Conservation (phyloP, 2,888 invertebrate genomes). For the Cactoblastis cactorum region DNA sequence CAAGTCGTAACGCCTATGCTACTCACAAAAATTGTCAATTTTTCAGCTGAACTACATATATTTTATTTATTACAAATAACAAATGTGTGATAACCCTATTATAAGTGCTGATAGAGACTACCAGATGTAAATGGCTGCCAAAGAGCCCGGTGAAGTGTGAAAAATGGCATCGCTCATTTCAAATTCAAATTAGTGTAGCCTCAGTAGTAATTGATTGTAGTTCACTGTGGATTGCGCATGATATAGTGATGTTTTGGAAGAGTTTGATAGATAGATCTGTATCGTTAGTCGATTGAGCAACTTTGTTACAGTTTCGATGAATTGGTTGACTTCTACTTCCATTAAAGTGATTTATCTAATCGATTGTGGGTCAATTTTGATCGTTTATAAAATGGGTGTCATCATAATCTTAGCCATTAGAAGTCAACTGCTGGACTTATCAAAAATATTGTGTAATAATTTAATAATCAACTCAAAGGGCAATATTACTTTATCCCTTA, state of each 20-base stretch:
- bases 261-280: background rate
- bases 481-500: too few relatives aligned
- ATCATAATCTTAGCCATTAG: too few relatives aligned
- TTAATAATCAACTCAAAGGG: too few relatives aligned
- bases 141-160: conserved; percentile 20
- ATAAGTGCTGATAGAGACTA: conserved; percentile 10
- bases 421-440: too few relatives aligned
- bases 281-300: background rate
- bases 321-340: background rate
- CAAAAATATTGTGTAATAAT: too few relatives aligned
- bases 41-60: too few relatives aligned
- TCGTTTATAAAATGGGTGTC: background rate
- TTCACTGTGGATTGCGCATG: background rate
- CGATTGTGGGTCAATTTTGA: background rate
- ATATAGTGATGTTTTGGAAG: background rate
- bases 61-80: too few relatives aligned
- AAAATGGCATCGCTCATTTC: conserved; percentile 13
- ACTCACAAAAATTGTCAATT: too few relatives aligned
- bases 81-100: background rate
- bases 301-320: background rate
- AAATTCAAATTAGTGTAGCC: conserved; percentile 3
- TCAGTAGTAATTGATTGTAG: background rate
- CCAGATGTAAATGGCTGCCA: conserved; percentile 11
- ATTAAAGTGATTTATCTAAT: background rate
- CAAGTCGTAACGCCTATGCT: too few relatives aligned